Evolutionary conservation across 2,888 invertebrate genomes (phyloP).

Genomic region (Dione juno): DNA sequence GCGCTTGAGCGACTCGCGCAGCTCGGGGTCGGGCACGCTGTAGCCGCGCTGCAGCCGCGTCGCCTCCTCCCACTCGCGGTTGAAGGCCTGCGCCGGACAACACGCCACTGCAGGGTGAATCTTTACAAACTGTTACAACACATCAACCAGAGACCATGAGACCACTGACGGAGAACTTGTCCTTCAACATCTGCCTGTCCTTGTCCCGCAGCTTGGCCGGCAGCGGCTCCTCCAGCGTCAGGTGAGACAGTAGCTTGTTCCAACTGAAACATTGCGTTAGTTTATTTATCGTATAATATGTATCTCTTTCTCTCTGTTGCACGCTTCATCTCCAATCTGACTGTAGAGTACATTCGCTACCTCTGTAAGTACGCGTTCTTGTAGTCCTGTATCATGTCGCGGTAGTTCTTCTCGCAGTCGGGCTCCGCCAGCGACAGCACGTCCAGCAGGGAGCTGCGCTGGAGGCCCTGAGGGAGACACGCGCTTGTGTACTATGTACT

Average conservation of each 20-base stretch:
- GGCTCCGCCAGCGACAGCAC: conserved; percentile 92
- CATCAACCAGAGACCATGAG: neutral
- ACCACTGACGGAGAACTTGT: conserved; percentile 92
- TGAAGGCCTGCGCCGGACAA: conserved; percentile 94
- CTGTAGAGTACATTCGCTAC: too few species aligned
- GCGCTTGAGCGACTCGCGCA: conserved; percentile 93
- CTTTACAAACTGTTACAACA: too few species aligned
- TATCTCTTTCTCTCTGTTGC: too few species aligned
- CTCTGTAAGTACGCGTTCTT: conserved; percentile 89
- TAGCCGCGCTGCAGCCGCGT: conserved; percentile 93
- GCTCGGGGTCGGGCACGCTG: conserved; percentile 95
- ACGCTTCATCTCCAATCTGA: too few species aligned
- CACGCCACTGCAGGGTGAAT: too few species aligned
- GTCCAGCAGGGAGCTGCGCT: conserved; percentile 92
- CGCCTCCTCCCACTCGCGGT: conserved; percentile 97
- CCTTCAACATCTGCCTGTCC: conserved; percentile 93
- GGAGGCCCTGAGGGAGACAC: conserved; percentile 86
- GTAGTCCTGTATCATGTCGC: conserved; percentile 93
- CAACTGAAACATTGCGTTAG: conserved; percentile 83
- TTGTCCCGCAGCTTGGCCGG: conserved; percentile 92
- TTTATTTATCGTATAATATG: too few species aligned
- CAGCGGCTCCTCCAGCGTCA: conserved; percentile 87
- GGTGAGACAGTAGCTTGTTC: conserved; percentile 90
- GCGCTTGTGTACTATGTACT: too few species aligned
- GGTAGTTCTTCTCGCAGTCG: conserved; percentile 93